Percentiles rank a stretch among this genome's conserved stretches.
These are phyloP conservation scores for Phymastichus coffea DNA, from an alignment of 1,140 invertebrate genomes.

Conservation along the genomic window DNA sequence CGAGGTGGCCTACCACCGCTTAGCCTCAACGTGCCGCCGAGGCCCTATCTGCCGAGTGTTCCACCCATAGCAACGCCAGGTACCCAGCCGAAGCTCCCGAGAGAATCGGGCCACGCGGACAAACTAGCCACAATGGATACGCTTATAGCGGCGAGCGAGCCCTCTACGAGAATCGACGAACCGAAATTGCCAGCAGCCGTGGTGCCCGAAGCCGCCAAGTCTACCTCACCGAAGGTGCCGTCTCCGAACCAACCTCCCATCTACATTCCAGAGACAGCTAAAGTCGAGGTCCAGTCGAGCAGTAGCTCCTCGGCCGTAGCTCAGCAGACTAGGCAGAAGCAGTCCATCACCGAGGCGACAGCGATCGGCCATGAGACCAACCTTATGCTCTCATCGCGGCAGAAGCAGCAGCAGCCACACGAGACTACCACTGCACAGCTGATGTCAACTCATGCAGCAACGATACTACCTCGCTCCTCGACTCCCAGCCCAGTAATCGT, in stretches of 20 bases:
- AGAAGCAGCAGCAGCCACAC: slow-evolving; percentile 44
- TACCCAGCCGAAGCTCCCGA: slow-evolving; percentile 40
- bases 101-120: slow-evolving; percentile 31
- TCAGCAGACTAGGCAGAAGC: slow-evolving; percentile 37
- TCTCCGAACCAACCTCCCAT: slow-evolving; percentile 54
- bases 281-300: slow-evolving; percentile 48
- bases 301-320: slow-evolving; percentile 36
- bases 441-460: slow-evolving; percentile 42
- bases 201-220: slow-evolving; percentile 45
- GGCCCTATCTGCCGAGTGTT: slow-evolving; percentile 49
- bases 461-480: slow-evolving; percentile 47
- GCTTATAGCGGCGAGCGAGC: slow-evolving; percentile 44
- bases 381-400: slow-evolving; percentile 42
- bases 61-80: slow-evolving; percentile 39
- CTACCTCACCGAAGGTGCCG: slow-evolving; percentile 53
- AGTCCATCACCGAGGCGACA: too few relatives aligned
- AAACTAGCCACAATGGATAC: slow-evolving; percentile 52
- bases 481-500: slow-evolving; percentile 60
- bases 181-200: slow-evolving; percentile 49
- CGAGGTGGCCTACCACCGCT: slow-evolving; percentile 49
- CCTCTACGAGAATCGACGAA: slow-evolving; percentile 43
- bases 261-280: slow-evolving; percentile 53
- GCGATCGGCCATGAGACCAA: slow-evolving; percentile 16
- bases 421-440: too few relatives aligned
- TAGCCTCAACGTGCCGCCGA: slow-evolving; percentile 49